Conservation (phyloP, 2,888 invertebrate species). For the Mesodorylaimus sp. region DNA sequence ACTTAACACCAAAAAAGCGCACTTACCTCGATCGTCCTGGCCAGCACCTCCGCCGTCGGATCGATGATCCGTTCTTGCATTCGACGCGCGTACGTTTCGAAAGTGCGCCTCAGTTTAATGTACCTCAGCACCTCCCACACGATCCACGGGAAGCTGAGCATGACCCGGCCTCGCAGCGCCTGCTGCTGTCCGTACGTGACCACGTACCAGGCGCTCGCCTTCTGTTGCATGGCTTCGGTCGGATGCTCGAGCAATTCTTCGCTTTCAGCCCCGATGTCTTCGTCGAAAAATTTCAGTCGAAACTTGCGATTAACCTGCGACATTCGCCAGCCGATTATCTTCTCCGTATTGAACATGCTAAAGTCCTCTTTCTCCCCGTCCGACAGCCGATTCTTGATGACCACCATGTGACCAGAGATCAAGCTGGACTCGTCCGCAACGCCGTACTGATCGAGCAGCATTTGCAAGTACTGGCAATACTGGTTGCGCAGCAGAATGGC, state of each 20-base stretch:
- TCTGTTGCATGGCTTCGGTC: neutral
- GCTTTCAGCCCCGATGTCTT: neutral
- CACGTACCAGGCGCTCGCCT: slow-evolving; percentile 11
- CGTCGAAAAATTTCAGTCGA: slow-evolving; percentile 18
- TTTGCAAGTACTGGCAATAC: slow-evolving; percentile 13
- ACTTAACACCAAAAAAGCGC: too few species aligned
- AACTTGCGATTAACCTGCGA: slow-evolving; percentile 16
- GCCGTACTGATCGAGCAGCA: slow-evolving; percentile 21
- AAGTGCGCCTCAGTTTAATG: slow-evolving; percentile 3
- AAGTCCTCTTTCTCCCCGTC: slow-evolving; percentile 27
- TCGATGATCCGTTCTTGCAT: too few species aligned
- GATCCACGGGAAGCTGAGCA: slow-evolving; percentile 12
- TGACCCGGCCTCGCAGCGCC: neutral
- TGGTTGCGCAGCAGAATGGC: slow-evolving; percentile 2
- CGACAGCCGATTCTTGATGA: slow-evolving; percentile 18
- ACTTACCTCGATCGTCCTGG: too few species aligned
- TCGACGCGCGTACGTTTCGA: too few species aligned
- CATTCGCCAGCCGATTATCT: slow-evolving; percentile 22
- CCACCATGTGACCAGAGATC: slow-evolving; percentile 16
- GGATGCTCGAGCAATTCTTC: neutral
- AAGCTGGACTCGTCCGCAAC: slow-evolving; percentile 22
- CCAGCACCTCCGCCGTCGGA: too few species aligned
- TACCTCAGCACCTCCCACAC: slow-evolving; percentile 11
- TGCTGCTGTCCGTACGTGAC: slow-evolving; percentile 3
- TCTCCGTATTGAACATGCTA: slow-evolving; percentile 20